Conservation (phyloP, 1,140 invertebrate species). For the Lepidotrigona ventralis region DNA sequence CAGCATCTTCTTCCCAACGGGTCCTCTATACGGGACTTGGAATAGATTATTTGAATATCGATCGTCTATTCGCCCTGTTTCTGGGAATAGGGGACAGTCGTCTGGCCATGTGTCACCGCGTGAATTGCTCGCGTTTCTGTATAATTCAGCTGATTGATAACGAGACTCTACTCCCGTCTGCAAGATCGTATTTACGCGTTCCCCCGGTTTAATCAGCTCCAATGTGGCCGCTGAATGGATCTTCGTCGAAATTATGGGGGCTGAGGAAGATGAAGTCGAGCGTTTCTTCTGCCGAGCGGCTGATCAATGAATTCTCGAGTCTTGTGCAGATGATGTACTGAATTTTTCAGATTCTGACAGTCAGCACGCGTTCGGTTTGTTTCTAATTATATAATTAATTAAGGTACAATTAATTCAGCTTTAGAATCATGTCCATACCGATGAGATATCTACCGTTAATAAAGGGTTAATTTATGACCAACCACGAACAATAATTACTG, state of each 20-base stretch:
- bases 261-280: background rate
- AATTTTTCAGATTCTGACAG: too few species aligned
- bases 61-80: conserved; percentile 26
- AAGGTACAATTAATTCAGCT: too few species aligned
- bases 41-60: conserved; percentile 77
- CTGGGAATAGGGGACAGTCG: background rate
- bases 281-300: background rate
- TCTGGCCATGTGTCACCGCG: conserved; percentile 30
- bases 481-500: too few species aligned
- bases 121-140: conserved; percentile 51
- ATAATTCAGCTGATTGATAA: conserved; percentile 64
- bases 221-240: conserved; percentile 14
- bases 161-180: background rate
- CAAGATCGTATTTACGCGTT: background rate
- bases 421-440: too few species aligned
- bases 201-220: conserved; percentile 48
- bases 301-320: background rate
- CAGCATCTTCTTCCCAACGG: conserved; percentile 47
- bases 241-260: conserved; percentile 31
- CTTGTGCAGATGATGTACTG: background rate
- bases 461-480: too few species aligned
- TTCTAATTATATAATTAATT: too few species aligned
- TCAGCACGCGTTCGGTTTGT: too few species aligned
- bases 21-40: conserved; percentile 9
- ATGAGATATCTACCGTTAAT: too few species aligned